Conservation (phyloP, 2,888 invertebrate genomes). For the Allophyes oxyacanthae region DNA sequence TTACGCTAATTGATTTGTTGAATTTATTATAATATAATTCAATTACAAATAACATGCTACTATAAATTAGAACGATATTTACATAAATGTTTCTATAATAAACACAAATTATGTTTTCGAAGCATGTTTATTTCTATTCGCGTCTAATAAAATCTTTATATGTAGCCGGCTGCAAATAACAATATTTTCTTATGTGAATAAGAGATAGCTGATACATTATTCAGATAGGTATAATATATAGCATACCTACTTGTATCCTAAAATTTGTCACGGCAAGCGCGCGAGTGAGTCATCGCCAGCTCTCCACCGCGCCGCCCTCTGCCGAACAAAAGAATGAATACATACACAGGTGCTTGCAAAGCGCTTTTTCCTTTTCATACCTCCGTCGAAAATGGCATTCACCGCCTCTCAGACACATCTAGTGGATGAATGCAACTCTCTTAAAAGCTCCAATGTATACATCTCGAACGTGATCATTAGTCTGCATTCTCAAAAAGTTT, state of each 20-base stretch:
- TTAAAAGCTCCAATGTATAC: constrained; percentile 60
- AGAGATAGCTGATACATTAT: constrained; percentile 24
- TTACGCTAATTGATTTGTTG: constrained; percentile 5
- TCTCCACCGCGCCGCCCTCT: constrained; percentile 62
- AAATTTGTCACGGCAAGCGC: constrained; percentile 47
- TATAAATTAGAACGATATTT: constrained; percentile 21
- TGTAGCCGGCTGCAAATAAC: constrained; percentile 5
- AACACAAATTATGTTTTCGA: constrained; percentile 18
- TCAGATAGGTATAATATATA: constrained; percentile 8
- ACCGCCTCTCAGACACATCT: constrained; percentile 68
- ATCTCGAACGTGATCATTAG: constrained; percentile 46
- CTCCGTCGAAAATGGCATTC: constrained; percentile 75
- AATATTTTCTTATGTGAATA: constrained; percentile 19
- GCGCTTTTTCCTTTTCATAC: constrained; percentile 73
- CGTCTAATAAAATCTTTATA: constrained; percentile 14
- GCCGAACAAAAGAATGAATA: constrained; percentile 77
- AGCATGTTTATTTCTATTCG: constrained; percentile 26
- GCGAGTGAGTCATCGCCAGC: constrained; percentile 54
- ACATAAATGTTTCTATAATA: constrained; percentile 17
- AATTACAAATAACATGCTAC: constrained; percentile 3
- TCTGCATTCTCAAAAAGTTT: constrained; percentile 18
- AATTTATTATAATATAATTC: constrained; percentile 1
- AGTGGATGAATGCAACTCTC: constrained; percentile 69
- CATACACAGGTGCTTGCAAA: constrained; percentile 71
- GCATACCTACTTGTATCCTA: constrained; percentile 31